A percentile compares a stretch with the other conserved stretches of the same genome.
phyloP scores from a whole-genome alignment of 64 coral and sea anemone species.

The Dendrophyllia cribrosa region DNA sequence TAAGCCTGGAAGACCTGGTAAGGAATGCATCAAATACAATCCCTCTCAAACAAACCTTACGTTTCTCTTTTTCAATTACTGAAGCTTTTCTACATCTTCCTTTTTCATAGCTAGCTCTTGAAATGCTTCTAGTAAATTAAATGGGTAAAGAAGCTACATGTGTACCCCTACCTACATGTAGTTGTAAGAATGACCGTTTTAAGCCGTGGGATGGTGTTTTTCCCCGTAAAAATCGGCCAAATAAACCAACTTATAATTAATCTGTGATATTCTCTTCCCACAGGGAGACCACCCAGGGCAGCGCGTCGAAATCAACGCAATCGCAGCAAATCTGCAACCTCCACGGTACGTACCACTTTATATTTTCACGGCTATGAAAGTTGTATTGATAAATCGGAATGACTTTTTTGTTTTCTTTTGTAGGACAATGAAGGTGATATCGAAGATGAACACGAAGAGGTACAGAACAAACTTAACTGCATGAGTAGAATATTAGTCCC shows the following conservation, averaged over 20 bases:
- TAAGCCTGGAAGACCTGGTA: constrained; percentile 85
- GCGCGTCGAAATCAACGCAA: constrained; percentile 68
- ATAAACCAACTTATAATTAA: too few species aligned
- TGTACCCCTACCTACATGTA: too few species aligned
- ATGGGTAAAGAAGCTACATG: too few species aligned
- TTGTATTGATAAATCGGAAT: neutral
- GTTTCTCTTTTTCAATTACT: too few species aligned
- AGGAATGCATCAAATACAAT: neutral
- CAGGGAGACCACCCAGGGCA: constrained; percentile 61
- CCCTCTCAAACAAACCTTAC: too few species aligned
- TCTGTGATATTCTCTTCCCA: neutral
- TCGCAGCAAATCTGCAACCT: constrained; percentile 82
- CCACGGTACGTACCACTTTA: constrained; percentile 54
- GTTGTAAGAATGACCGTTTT: too few species aligned
- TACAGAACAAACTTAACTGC: neutral
- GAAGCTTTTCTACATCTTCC: too few species aligned
- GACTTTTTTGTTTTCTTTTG: neutral
- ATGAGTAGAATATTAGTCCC: neutral
- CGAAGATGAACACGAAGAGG: constrained; percentile 92
- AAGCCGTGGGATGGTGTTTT: too few species aligned
- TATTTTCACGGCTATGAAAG: neutral
- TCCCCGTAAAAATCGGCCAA: too few species aligned
- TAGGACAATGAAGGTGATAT: constrained; percentile 91
- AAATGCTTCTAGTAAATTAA: too few species aligned
- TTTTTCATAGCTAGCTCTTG: too few species aligned